Evolutionary conservation across 2,113 vertebrate species (phyloP), one percentile per base, ranked within the genome.

Genomic region (Zapornia atra): DNA sequence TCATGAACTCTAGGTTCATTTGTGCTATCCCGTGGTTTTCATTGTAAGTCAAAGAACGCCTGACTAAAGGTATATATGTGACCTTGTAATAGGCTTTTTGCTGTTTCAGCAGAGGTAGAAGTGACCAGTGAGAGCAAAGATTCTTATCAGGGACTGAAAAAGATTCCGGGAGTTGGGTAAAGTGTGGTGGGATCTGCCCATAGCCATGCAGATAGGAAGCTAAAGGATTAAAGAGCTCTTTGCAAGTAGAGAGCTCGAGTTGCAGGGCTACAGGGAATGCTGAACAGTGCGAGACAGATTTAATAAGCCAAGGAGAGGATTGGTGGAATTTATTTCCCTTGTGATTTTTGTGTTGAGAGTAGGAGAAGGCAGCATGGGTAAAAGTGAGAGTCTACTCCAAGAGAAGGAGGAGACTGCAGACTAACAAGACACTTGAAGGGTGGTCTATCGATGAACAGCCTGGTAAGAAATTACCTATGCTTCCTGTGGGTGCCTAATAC

Each of bases 311-410:
- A n/a, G 48, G 6, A 81, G 94, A 88, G 56, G 42, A 92, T 5
- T 88, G 69, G 75, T 91, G 61, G 57, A 64, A 92, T 95, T 93
- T 94, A 86, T 84, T 96, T 96, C 81, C 64, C 33, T 71, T 51
- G 79, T 90, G 66, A 70, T 73, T 91, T 73, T 92, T 88, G 26
- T 56, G 56, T 2, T 84, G 60, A 76, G 33, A 77, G 20, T 56
- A 70, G 78, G 63, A 88, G 82, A 57, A 87, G 20, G 61, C 51
- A 65, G 56, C 33, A 28, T 54, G 71, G 31, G 53, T 82, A 88
- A 50, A 50, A 66, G 54, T 33, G 64, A 65, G 46, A 73, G 22
- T 68, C 38, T 64, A 11, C 50, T 84, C n/a, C 80, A 78, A 54
- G 64, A 88, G 54, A 73, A 50, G 36, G 4, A 80, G 48, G 38